A percentile compares a stretch with the other conserved stretches of the same genome.
These are phyloP conservation scores for Cephalopholis sonnerati DNA, from an alignment of 2,113 vertebrate genomes.

Conservation along the genomic window DNA sequence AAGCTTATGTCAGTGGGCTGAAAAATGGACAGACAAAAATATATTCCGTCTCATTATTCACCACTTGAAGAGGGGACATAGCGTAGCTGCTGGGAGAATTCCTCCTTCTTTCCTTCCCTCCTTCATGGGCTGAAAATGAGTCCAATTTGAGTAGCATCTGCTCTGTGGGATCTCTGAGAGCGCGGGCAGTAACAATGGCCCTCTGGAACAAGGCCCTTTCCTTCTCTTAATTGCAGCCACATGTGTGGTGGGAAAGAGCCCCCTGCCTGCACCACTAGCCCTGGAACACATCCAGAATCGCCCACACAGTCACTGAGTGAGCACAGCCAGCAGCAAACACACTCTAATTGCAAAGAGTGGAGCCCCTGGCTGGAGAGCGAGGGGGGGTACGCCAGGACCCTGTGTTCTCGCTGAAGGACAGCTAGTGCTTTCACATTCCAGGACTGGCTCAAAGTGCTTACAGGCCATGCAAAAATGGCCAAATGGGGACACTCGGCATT, in stretches of 20 bases:
- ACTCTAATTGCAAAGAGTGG: conserved; percentile 82
- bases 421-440: conserved; percentile 73
- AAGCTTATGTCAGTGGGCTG: conserved; percentile 43
- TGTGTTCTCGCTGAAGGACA: conserved; percentile 74
- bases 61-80: conserved; percentile 56
- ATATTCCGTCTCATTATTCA: conserved; percentile 65
- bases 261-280: conserved; percentile 74
- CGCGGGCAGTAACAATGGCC: conserved; percentile 69
- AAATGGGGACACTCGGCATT: conserved; percentile 46
- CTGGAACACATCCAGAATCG: conserved; percentile 76
- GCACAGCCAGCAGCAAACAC: conserved; percentile 79
- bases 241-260: conserved; percentile 76
- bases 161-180: conserved; percentile 76
- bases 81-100: conserved; percentile 55
- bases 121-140: conserved; percentile 68
- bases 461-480: conserved; percentile 63
- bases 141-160: conserved; percentile 80
- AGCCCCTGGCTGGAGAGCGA: conserved; percentile 75
- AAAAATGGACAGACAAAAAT: conserved; percentile 64
- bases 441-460: conserved; percentile 62
- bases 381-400: conserved; percentile 52
- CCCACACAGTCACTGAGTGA: conserved; percentile 74
- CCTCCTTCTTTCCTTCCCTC: conserved; percentile 50
- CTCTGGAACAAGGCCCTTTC: conserved; percentile 75
- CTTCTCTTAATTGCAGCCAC: conserved; percentile 80